These are phyloP conservation scores for Artemia sp. DNA, from an alignment of 2,888 invertebrate genomes.

Conservation along the genomic window DNA sequence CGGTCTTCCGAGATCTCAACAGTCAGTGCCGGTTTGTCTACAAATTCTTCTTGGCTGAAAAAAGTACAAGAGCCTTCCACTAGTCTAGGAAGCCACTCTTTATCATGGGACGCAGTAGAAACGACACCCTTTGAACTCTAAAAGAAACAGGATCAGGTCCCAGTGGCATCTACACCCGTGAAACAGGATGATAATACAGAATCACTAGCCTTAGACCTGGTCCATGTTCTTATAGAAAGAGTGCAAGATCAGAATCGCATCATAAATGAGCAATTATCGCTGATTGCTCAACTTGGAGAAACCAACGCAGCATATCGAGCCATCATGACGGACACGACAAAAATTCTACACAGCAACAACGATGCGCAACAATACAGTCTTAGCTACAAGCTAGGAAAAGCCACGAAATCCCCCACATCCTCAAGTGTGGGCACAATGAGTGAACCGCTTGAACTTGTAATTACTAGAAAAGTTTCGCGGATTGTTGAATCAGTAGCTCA, in stretches of 20 bases:
- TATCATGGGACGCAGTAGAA: too few species aligned
- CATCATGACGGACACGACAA: neutral
- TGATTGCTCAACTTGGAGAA: constrained; percentile 10
- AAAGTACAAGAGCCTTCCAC: too few species aligned
- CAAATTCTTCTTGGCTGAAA: too few species aligned
- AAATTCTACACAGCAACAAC: neutral
- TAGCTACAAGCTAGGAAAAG: neutral
- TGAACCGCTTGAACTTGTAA: neutral
- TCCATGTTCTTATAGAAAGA: too few species aligned
- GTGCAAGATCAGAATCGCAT: neutral
- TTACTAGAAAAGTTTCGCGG: neutral
- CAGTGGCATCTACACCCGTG: too few species aligned
- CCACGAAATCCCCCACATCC: constrained; percentile 1
- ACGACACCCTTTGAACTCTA: too few species aligned
- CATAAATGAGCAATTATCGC: neutral
- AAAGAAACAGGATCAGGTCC: too few species aligned
- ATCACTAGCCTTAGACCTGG: too few species aligned
- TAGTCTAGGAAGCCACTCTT: too few species aligned
- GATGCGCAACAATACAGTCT: neutral
- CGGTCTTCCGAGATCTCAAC: too few species aligned
- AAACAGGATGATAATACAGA: too few species aligned
- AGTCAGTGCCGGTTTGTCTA: too few species aligned
- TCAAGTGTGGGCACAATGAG: neutral
- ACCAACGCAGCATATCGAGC: neutral
- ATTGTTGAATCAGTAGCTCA: neutral